Evolutionary conservation across 2,113 vertebrate genomes (phyloP), one percentile per base, ranked within the genome.

Genomic region (Ptyas mucosa): DNA sequence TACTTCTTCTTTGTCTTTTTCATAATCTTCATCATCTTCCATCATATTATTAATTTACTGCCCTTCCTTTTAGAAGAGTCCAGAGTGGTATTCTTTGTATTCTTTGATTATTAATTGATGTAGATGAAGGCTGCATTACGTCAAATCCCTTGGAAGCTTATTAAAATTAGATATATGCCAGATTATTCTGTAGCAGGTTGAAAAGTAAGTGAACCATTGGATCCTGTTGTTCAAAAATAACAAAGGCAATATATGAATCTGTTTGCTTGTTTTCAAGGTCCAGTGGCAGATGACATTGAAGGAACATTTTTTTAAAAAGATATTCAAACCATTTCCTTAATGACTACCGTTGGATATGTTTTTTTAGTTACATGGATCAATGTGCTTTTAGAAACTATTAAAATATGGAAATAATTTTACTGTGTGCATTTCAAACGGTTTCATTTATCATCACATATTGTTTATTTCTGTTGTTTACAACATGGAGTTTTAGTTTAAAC

Each of bases 191-290:
- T 92, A 96, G 93, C 92, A 94, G 96, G 93, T 94, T 97, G 96
- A 94, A 93, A 97, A 97, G 94, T 94, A 95, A 96, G 95, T 95
- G 95, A 97, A 95, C 96, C 97, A 97, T 95, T 96, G 94, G 92
- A 95, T 95, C 96, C 94, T 93, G 92, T 95, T 58, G 92, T 96
- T 97, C 93, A 95, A 95, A 95, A 96, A 96, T 95, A 96, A 94
- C 94, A 94, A 94, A 91, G 95, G 91, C 96, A 95, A 95, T 95
- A 94, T 94, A 93, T 91, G 95, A 92, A 95, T 90, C 93, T 94
- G 52, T 91, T 94, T 92, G 64, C 86, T 91, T 94, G 93, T 54
- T 96, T 91, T 96, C 91, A 89, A 87, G 57, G 89, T 88, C 91
- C 91, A 94, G 92, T 96, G 95, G 91, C 94, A 91, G 90, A 96